These are phyloP conservation scores for Telmatherina bonti DNA, from an alignment of 2,797 vertebrate genomes.

Conservation along the genomic window DNA sequence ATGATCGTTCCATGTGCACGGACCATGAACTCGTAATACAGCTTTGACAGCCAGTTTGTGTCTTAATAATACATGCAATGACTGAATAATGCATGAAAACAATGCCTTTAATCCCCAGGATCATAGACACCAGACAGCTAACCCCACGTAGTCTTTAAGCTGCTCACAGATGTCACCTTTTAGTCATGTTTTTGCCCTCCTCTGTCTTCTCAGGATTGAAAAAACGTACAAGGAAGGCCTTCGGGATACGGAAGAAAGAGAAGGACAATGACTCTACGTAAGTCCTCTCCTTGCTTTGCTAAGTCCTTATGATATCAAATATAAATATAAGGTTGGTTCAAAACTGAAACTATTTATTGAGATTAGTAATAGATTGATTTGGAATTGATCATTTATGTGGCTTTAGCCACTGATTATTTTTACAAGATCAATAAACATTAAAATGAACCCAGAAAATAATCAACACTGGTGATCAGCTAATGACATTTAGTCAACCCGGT, in stretches of 20 bases:
- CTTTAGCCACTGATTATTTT: not conserved
- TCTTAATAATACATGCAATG: conserved; percentile 27
- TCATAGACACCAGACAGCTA: conserved; percentile 28
- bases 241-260: conserved; percentile 99
- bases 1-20: conserved; percentile 18
- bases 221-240: conserved; percentile 99
- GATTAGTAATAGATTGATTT: not conserved
- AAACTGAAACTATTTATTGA: not conserved
- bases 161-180: conserved; percentile 14
- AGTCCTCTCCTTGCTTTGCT: conserved; percentile 62
- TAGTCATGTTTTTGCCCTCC: conserved; percentile 17
- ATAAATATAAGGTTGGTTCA: not conserved
- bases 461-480: not conserved
- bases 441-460: not conserved
- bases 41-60: conserved; percentile 30
- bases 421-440: not conserved
- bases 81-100: conserved; percentile 69
- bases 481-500: not conserved
- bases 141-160: conserved; percentile 33
- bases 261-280: conserved; percentile 98
- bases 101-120: conserved; percentile 36
- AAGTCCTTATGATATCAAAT: not conserved
- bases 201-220: conserved; percentile 90
- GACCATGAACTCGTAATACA: conserved; percentile 55
- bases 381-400: not conserved